Base-by-base conservation (phyloP, 2,888 invertebrate genomes). In the Holacanthella duospinosa region DNA sequence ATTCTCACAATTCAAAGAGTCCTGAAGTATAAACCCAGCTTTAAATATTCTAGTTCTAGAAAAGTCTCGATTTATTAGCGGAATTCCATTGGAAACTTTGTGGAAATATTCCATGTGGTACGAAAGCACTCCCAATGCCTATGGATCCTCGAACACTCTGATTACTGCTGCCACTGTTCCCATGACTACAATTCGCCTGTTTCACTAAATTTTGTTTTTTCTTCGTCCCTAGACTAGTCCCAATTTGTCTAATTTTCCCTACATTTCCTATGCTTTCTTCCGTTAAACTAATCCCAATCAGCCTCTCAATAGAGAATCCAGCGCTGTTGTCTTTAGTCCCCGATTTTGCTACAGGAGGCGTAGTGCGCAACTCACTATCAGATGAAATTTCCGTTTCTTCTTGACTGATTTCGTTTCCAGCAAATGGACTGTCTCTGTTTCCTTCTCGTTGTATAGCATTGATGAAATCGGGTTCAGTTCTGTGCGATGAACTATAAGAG, bases 241-340 rank as follows among this genome's bases (percentile, higher is more conserved):
- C n/a, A 6, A 21, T 21, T 29, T 6, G 58, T 19, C 24, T 48
- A 2, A n/a, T 60, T 6, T 21, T 48, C 54, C 19, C 16, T 2
- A 48, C n/a, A 26, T 28, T 44, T 1, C 27, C 59, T 43, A 12
- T 2, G 1, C 24, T 29, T 12, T 26, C 12, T 19, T 29, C 43
- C 29, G 59, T 63, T 54, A 60, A 66, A n/a, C 44, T 57, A 19
- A 53, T 59, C n/a, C 70, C 70, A 26, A 71, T 71, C 29, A 71
- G 55, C 55, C 71, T 64, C 60, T 70, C 71, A 43, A 71, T 71
- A 1, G 71, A 71, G 54, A 71, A 71, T 12, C 26, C 60, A 61
- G 43, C 29, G 26, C 24, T 25, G n/a, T 25, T 29, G 3, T 4
- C n/a, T 29, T 58, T 58, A 4, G 4, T 6, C 16, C 29, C 25